Evolutionary conservation across 92 coral and sea anemone genomes (phyloP).

Genomic region (Virgularia gustaviana): DNA sequence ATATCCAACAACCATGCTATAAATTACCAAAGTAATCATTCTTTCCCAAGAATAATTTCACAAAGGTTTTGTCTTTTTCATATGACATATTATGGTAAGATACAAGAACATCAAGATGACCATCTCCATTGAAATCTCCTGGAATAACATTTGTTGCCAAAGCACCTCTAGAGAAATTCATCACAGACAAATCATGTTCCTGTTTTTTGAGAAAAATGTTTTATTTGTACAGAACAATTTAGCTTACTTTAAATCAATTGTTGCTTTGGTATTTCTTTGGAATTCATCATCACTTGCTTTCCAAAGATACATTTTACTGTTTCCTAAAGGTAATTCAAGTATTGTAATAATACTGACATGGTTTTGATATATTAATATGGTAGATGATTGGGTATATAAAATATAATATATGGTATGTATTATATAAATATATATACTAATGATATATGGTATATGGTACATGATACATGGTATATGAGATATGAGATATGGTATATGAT

Average conservation of each 20-base stretch:
- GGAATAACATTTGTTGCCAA: conserved; percentile 80
- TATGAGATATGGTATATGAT: no score
- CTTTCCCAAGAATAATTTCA: conserved; percentile 59
- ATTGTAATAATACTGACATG: no score
- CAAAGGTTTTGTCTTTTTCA: conserved; percentile 33
- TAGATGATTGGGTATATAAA: no score
- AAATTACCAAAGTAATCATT: conserved; percentile 36
- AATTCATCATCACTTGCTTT: conserved; percentile 57
- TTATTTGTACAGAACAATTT: neutral
- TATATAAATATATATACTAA: no score
- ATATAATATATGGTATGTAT: no score
- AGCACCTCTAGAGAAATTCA: conserved; percentile 8
- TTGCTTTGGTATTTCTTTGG: conserved; percentile 29
- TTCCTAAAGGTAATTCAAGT: no score
- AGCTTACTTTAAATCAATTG: conserved; percentile 17
- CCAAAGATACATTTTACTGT: conserved; percentile 74
- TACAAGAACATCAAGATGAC: conserved; percentile 78
- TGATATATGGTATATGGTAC: no score
- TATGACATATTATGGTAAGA: conserved; percentile 39
- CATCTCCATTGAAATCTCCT: conserved; percentile 96
- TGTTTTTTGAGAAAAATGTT: neutral
- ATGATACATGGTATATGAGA: no score
- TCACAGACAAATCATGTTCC: neutral
- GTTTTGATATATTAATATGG: no score
- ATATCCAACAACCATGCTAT: no score